Percentiles rank a stretch among this genome's conserved stretches.
Conservation (phyloP, 2,797 vertebrate species). For the Poecilia velifera region DNA sequence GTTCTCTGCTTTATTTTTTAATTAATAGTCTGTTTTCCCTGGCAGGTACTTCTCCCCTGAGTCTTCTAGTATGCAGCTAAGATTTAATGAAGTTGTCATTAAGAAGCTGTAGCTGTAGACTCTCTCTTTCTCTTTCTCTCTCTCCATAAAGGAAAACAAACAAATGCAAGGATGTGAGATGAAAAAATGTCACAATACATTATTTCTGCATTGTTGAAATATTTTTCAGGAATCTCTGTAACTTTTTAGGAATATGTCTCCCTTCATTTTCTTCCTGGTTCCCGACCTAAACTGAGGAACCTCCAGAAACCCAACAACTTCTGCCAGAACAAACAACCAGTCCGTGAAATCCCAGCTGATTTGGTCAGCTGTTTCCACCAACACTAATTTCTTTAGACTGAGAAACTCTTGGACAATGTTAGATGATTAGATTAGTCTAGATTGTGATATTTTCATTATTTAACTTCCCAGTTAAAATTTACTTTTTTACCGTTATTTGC, state of each 20-base stretch:
- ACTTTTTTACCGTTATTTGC: neutral
- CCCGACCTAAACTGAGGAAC: neutral
- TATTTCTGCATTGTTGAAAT: conserved; percentile 10
- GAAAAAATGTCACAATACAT: conserved; percentile 16
- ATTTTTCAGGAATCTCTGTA: neutral
- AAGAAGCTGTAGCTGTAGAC: conserved; percentile 56
- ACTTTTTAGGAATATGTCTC: neutral
- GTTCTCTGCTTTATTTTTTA: neutral
- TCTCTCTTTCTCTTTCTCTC: conserved; percentile 33
- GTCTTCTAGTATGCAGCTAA: conserved; percentile 73
- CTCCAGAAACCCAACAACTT: neutral
- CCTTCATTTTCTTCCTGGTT: neutral
- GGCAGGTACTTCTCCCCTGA: conserved; percentile 23
- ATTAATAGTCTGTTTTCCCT: conserved; percentile 19
- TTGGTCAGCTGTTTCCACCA: neutral
- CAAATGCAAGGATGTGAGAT: conserved; percentile 73
- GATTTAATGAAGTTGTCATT: conserved; percentile 68
- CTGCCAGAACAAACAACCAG: neutral
- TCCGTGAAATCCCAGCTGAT: neutral
- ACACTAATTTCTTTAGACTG: neutral
- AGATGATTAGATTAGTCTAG: neutral
- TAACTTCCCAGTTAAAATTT: neutral
- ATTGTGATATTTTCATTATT: neutral
- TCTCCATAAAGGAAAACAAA: conserved; percentile 61
- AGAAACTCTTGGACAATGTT: neutral